Percentiles rank a stretch among this genome's conserved stretches.
These are phyloP conservation scores for Perca schrenkii DNA, from an alignment of 2,113 vertebrate genomes.

Conservation along the genomic window DNA sequence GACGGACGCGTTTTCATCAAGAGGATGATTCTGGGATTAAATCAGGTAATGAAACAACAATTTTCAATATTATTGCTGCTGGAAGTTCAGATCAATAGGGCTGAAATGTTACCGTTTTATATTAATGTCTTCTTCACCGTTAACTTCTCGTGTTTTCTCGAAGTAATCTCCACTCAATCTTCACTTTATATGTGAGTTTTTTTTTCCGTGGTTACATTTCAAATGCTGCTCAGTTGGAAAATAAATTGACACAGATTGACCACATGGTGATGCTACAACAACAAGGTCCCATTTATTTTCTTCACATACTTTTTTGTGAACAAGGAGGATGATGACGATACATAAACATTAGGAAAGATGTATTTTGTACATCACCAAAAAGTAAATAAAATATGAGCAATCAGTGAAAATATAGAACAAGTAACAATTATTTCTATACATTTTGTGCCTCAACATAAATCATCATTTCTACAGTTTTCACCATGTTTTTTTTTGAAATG, in stretches of 20 bases:
- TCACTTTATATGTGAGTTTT: background rate
- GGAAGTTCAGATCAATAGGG: background rate
- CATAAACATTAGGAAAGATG: background rate
- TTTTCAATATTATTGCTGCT: background rate
- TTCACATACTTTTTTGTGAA: background rate
- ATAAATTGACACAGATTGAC: background rate
- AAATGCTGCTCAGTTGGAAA: background rate
- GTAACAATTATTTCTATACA: background rate
- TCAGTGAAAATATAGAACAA: background rate
- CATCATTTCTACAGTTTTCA: too few species aligned
- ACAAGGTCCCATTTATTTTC: background rate
- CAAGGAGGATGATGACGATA: background rate
- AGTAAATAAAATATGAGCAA: background rate
- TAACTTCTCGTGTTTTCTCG: background rate
- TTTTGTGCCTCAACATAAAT: too few species aligned
- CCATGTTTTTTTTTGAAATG: too few species aligned
- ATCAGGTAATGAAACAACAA: conserved; percentile 79
- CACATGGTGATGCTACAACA: conserved; percentile 40
- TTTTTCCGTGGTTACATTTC: background rate
- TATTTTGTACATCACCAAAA: background rate
- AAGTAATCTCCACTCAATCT: background rate
- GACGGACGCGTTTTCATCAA: conserved; percentile 65
- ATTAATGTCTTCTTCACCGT: background rate
- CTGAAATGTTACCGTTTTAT: background rate
- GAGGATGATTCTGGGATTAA: conserved; percentile 86